A percentile compares a stretch with the other conserved stretches of the same genome.
Evolutionary conservation across 1,140 invertebrate genomes (phyloP).

Genomic region (Monochamus saltuarius): DNA sequence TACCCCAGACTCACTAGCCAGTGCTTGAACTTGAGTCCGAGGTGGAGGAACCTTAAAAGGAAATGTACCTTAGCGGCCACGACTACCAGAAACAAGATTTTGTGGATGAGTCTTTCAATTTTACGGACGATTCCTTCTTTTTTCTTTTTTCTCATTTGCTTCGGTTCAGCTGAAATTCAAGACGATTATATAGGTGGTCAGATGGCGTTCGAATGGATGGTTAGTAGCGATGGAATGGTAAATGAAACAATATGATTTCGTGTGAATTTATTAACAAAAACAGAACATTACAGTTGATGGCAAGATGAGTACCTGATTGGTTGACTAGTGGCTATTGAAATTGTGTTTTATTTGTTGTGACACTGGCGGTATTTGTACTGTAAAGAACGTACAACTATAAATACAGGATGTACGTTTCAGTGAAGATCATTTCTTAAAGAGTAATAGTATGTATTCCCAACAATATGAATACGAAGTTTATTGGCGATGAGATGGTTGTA

Average conservation of each 20-base stretch:
- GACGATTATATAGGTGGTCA: background rate
- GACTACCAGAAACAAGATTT: background rate
- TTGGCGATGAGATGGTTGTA: too few species aligned
- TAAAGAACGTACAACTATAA: too few species aligned
- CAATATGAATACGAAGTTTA: too few species aligned
- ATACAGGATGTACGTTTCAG: too few species aligned
- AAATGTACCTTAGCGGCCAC: background rate
- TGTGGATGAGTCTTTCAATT: slow-evolving; percentile 7
- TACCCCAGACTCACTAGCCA: slow-evolving; percentile 1
- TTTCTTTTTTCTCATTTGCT: slow-evolving; percentile 5
- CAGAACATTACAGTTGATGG: background rate
- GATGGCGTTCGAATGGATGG: too few species aligned
- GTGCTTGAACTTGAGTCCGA: background rate
- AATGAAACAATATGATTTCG: background rate
- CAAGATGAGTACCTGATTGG: too few species aligned
- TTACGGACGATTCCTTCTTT: slow-evolving; percentile 1
- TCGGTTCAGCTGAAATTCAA: slow-evolving; percentile 1
- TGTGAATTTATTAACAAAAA: background rate
- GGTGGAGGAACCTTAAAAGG: slow-evolving; percentile 4
- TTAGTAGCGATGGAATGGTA: slow-evolving; percentile 5
- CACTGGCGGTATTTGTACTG: too few species aligned
- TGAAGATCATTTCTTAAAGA: too few species aligned
- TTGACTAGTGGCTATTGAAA: too few species aligned
- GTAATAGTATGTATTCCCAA: too few species aligned
- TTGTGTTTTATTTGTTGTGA: too few species aligned